Evolutionary conservation across 1,140 invertebrate genomes (phyloP).

Genomic region (Lucilia sericata): DNA sequence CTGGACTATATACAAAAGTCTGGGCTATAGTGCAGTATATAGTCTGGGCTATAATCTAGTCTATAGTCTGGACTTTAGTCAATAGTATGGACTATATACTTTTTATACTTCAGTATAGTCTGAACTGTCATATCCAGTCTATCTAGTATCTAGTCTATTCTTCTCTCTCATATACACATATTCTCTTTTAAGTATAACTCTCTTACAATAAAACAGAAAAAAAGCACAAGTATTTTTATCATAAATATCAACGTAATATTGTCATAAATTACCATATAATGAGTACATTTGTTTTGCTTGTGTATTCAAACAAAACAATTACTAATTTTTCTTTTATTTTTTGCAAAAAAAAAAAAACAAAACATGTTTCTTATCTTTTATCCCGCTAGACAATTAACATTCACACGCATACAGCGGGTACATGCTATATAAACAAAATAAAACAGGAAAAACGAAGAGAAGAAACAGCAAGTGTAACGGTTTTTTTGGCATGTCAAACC

Average conservation of each 20-base stretch:
- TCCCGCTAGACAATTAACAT: background rate
- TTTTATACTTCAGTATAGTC: too few species aligned
- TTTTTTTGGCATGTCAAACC: background rate
- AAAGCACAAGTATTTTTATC: too few species aligned
- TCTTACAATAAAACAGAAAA: too few species aligned
- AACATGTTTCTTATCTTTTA: background rate
- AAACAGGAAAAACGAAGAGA: background rate
- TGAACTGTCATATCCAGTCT: too few species aligned
- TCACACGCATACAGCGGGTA: background rate
- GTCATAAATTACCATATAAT: constrained; percentile 17
- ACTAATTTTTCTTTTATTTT: background rate
- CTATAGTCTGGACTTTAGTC: too few species aligned
- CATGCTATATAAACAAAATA: background rate
- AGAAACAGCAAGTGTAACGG: constrained; percentile 17
- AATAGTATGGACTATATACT: too few species aligned
- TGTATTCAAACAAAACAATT: constrained; percentile 5
- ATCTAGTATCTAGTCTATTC: too few species aligned
- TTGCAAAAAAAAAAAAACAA: background rate
- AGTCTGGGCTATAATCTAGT: too few species aligned
- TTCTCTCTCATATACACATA: too few species aligned
- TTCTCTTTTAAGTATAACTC: too few species aligned
- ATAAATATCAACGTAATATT: background rate
- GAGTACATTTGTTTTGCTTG: background rate
- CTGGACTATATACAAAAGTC: too few species aligned
- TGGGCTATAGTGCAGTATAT: too few species aligned